Conservation (phyloP, 2,797 vertebrate genomes). For the Malacoctenus gilli region DNA sequence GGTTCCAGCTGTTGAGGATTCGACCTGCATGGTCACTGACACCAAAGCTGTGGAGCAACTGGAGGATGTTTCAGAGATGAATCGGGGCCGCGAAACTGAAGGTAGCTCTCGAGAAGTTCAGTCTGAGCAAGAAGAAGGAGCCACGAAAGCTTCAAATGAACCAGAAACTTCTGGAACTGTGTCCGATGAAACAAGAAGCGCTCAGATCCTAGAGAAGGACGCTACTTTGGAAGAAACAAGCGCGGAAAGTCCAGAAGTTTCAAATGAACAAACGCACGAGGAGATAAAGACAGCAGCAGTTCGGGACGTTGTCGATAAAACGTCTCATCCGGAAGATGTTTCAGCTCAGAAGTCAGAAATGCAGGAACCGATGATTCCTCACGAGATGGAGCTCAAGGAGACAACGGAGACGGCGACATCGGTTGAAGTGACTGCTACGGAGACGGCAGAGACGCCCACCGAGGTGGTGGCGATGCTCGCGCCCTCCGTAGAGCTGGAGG, state of each 20-base stretch:
- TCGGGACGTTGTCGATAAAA: too few relatives aligned
- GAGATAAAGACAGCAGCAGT: slow-evolving; percentile 18
- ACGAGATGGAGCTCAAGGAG: slow-evolving; percentile 35
- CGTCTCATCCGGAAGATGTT: too few relatives aligned
- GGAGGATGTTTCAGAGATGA: slow-evolving; percentile 16
- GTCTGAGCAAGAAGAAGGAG: too few relatives aligned
- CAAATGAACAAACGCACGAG: too few relatives aligned
- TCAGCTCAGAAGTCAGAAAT: slow-evolving; percentile 28
- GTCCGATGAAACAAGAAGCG: slow-evolving; percentile 20
- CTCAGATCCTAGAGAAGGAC: slow-evolving; percentile 27
- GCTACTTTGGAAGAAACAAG: slow-evolving; percentile 18
- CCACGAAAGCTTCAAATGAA: too few relatives aligned
- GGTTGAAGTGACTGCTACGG: slow-evolving; percentile 25
- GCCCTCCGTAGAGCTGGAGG: slow-evolving; percentile 37
- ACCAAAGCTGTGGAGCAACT: slow-evolving; percentile 13
- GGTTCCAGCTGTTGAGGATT: slow-evolving; percentile 25
- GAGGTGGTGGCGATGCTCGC: slow-evolving; percentile 51
- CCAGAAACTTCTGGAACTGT: slow-evolving; percentile 27
- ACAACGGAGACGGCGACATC: slow-evolving; percentile 52
- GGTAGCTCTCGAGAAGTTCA: slow-evolving; percentile 3
- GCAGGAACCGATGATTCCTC: slow-evolving; percentile 33
- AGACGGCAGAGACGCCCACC: slow-evolving; percentile 44
- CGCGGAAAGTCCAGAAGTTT: too few relatives aligned
- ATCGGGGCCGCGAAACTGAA: slow-evolving; percentile 19
- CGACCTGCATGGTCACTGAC: too few relatives aligned